Base-by-base conservation (phyloP, 1,140 invertebrate species). In the Zeugodacus cucurbitae region DNA sequence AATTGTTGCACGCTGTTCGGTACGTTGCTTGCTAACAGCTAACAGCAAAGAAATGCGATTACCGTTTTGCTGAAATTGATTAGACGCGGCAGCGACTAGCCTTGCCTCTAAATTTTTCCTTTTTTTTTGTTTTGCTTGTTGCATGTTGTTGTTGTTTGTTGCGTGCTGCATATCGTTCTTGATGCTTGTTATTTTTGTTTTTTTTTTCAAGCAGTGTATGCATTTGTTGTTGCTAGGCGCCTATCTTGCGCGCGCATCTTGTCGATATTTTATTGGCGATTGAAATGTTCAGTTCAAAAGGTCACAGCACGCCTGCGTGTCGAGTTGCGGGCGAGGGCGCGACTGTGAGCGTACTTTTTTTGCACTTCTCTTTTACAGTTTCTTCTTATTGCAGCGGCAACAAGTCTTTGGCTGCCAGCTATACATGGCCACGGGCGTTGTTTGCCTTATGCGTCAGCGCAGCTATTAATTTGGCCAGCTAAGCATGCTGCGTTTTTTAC, bases 261-360 rank as follows among this genome's bases (percentile, higher is more conserved):
- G 74, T 82, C 74, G 74, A 82, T 82, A 82, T 82, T 82, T 82
- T 82, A 82, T 82, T 82, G 44, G 74, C 74, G 74, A 82, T 82
- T 82, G 74, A 82, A 82, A 82, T 82, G 74, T 82, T 82, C 74
- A 54, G 74, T 82, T 82, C 74, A 48, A 82, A 48, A 82, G 74
- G 74, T 82, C 74, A 82, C 74, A 82, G 41, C 74, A 26, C 44
- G 26, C 41, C 41, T 82, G 74, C 74, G 74, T 82, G 74, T 82
- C 41, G 48, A 82, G 74, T 48, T 54, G 41, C 37, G 29, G 29
- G 64, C 59, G 48, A 54, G 48, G n/a, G 70, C 20, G 70, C 44
- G n/a, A 82, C 7, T 22, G 41, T 48, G 20, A 54, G 48, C 2
- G 58, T 22, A 5, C n/a, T 62, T 62, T 62, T 26, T 62, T 54